phyloP scores from a whole-genome alignment of 2,797 vertebrate species.

The Diceros bicornis region DNA sequence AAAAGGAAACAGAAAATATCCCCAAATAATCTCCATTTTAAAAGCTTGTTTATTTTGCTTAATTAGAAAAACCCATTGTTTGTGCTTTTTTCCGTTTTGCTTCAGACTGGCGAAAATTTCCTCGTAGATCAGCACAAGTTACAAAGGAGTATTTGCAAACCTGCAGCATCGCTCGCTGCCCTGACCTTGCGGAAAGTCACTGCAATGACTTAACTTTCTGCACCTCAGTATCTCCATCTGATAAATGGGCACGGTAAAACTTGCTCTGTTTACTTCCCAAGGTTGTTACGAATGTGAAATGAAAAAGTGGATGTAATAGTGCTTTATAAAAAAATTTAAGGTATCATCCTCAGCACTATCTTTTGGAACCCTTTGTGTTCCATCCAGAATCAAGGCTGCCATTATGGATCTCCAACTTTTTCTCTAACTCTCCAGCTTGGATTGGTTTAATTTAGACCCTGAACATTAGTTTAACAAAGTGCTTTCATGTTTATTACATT shows the following conservation, averaged over 20 bases:
- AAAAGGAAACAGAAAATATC: background rate
- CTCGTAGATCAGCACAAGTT: background rate
- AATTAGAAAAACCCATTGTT: background rate
- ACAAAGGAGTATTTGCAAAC: background rate
- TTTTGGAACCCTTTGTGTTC: background rate
- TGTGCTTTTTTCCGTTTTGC: background rate
- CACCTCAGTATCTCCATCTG: background rate
- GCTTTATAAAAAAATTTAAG: background rate
- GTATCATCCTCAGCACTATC: no score
- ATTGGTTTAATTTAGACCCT: conserved; percentile 87
- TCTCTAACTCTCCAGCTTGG: conserved; percentile 60
- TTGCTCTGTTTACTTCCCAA: background rate
- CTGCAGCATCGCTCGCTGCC: background rate
- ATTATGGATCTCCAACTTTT: background rate
- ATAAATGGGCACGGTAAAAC: background rate
- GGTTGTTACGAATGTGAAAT: background rate
- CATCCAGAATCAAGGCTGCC: background rate
- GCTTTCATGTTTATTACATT: conserved; percentile 88
- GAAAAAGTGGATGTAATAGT: background rate
- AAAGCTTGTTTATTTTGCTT: background rate
- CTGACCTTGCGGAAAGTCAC: background rate
- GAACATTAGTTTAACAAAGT: conserved; percentile 88
- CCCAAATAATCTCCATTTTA: background rate
- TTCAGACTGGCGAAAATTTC: background rate
- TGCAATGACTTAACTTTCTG: background rate